Evolutionary conservation across 1,140 invertebrate genomes (phyloP).

Genomic region (Sesamia nonagrioides): DNA sequence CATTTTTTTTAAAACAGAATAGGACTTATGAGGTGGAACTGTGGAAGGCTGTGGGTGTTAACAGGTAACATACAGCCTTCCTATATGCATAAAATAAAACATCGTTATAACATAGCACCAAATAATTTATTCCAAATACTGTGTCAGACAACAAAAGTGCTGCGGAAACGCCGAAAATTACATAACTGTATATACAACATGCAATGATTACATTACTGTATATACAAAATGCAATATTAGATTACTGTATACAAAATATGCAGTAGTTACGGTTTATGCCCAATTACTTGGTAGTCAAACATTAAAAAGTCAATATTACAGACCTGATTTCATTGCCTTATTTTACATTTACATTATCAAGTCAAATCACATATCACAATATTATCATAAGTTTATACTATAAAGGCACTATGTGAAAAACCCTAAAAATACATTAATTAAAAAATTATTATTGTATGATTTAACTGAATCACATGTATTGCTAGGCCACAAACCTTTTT

Average conservation of each 20-base stretch:
- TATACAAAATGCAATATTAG: constrained; percentile 54
- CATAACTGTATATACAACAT: constrained; percentile 54
- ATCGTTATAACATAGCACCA: constrained; percentile 74
- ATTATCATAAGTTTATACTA: constrained; percentile 38
- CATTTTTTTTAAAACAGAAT: too few species aligned
- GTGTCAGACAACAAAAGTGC: constrained; percentile 48
- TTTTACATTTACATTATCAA: constrained; percentile 31
- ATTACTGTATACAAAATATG: constrained; percentile 55
- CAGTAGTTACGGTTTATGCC: constrained; percentile 19
- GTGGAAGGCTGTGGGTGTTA: too few species aligned
- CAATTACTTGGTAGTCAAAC: constrained; percentile 33
- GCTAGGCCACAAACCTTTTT: neutral
- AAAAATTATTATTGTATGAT: constrained; percentile 1
- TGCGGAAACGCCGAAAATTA: constrained; percentile 46
- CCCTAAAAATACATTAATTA: constrained; percentile 8
- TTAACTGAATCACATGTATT: neutral
- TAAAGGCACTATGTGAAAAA: constrained; percentile 42
- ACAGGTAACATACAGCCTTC: too few species aligned
- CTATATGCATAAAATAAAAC: constrained; percentile 58
- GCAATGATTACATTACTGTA: constrained; percentile 45
- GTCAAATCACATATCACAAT: constrained; percentile 39
- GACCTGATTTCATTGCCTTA: constrained; percentile 42
- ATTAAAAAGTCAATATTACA: neutral
- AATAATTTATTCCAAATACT: constrained; percentile 74
- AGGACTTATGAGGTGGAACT: too few species aligned